Base-by-base conservation (phyloP, 2,888 invertebrate species). In the Netelia inedita region DNA sequence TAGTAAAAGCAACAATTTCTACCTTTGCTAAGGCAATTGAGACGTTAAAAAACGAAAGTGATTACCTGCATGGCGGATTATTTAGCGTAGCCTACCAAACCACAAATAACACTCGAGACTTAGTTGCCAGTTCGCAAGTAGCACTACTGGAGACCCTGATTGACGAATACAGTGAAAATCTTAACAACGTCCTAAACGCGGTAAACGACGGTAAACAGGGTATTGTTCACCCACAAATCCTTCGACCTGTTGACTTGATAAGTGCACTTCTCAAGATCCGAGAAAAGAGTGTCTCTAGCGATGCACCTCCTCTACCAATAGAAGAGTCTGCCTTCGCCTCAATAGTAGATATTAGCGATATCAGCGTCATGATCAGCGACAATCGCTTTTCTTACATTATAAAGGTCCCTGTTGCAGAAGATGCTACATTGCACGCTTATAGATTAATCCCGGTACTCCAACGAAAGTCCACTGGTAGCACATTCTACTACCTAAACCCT, bases 381-480 rank as follows among this genome's bases (percentile, higher is more conserved):
- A 74, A 74, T 35, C 63, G n/a, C n/a, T n/a, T n/a, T n/a, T n/a
- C n/a, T n/a, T n/a, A n/a, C n/a, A n/a, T n/a, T n/a, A n/a, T n/a
- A 23, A 73, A 63, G n/a, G 61, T 73, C 6, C 73, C 73, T 2
- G 16, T 73, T 14, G 50, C 50, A 1, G 73, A 73, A 50, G 23
- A 23, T 23, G 23, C 23, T 2, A 23, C 50, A 16, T n/a, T 73
- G 5, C 61, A 73, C 11, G 63, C 74, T 1, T 65, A 65, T 28
- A 41, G 63, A 55, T 43, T 72, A n/a, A 72, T 72, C 10, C 72
- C 46, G 1, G 8, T 72, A 43, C 72, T 69, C 14, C 69, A 69
- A 10, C 23, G n/a, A 55, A 69, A 69, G 28, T 28, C 55, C 8
- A 10, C 9, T 0, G 0, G 28, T 10, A 14, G 8, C 2, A 50